Percentiles rank a stretch among this genome's conserved stretches.
Evolutionary conservation across 2,113 vertebrate genomes (phyloP).

Genomic region (Sus scrofa): DNA sequence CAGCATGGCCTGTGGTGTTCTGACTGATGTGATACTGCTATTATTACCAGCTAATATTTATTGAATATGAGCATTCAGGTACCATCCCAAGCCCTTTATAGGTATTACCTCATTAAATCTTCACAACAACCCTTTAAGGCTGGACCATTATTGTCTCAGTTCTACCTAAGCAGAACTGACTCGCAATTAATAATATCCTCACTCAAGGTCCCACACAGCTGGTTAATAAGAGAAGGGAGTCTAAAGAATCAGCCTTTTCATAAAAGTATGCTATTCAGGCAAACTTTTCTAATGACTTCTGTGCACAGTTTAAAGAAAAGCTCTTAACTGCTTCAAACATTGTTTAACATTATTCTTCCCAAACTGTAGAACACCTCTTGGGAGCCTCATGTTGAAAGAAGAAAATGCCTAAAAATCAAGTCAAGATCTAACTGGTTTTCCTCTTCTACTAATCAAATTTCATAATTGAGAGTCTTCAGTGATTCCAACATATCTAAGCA

Average conservation of each 20-base stretch:
- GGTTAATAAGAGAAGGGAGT: background rate
- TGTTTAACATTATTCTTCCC: conserved; percentile 45
- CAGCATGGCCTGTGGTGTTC: background rate
- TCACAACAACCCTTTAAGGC: background rate
- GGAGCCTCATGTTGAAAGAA: conserved; percentile 27
- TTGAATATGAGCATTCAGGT: background rate
- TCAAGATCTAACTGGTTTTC: conserved; percentile 30
- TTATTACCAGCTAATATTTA: background rate
- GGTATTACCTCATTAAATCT: background rate
- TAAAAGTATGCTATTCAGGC: background rate
- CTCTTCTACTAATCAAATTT: conserved; percentile 63
- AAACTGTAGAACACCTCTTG: background rate
- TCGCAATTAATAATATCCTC: background rate
- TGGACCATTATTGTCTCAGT: background rate
- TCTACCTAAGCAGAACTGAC: background rate
- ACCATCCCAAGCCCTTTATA: background rate
- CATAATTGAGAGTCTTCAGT: conserved; percentile 51
- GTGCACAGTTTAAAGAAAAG: conserved; percentile 34
- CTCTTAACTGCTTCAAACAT: conserved; percentile 41
- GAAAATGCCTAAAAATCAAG: conserved; percentile 63
- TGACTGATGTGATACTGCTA: background rate
- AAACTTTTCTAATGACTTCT: conserved; percentile 51
- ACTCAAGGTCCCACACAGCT: background rate
- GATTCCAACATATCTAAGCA: conserved; percentile 44
- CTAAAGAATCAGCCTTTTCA: background rate